Evolutionary conservation across 2,888 invertebrate species (phyloP).

Genomic region (Heliconius ethilla): DNA sequence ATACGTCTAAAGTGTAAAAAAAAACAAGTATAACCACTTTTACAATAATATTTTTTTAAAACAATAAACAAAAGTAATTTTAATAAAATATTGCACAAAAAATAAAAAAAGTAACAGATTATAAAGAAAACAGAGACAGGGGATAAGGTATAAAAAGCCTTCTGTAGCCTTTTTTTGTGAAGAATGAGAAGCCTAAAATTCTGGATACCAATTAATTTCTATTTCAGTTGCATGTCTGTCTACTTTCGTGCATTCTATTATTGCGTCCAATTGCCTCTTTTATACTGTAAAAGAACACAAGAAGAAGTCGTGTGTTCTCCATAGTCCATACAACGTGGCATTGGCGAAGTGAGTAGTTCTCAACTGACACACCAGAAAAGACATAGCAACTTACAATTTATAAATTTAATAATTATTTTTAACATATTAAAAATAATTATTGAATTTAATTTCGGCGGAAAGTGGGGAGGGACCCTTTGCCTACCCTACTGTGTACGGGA

Average conservation of each 20-base stretch:
- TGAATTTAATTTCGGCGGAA: no score
- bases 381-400: no score
- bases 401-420: no score
- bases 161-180: background rate
- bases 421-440: no score
- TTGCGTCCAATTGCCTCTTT: background rate
- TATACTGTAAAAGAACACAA: no score
- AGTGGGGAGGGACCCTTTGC: no score
- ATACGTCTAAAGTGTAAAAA: background rate
- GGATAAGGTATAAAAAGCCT: background rate
- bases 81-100: slow-evolving; percentile 10
- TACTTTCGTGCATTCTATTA: background rate
- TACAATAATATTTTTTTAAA: background rate
- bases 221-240: background rate
- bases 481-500: no score
- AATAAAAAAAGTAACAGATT: background rate
- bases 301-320: no score
- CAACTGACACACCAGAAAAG: no score
- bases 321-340: background rate
- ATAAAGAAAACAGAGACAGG: background rate
- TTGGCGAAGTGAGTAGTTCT: background rate
- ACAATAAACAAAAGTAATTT: background rate
- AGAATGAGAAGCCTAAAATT: background rate
- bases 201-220: background rate
- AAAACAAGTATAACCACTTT: background rate